Percentiles rank a stretch among this genome's conserved stretches.
Evolutionary conservation across 2,797 vertebrate genomes (phyloP).

Genomic region (Thunnus albacares): DNA sequence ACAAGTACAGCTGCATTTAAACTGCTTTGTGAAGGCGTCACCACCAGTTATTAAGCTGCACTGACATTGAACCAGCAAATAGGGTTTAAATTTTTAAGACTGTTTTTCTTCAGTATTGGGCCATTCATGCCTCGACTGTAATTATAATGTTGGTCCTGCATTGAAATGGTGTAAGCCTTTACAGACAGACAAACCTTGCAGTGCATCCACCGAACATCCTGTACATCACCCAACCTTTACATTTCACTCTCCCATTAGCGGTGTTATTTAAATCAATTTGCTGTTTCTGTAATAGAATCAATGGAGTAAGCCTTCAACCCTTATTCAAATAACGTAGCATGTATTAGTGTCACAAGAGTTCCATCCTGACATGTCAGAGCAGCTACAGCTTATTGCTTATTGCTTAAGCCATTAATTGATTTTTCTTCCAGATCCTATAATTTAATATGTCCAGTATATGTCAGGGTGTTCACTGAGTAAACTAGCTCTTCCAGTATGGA

Average conservation of each 20-base stretch:
- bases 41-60: neutral
- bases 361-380: constrained; percentile 68
- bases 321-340: constrained; percentile 73
- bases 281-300: constrained; percentile 76
- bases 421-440: constrained; percentile 68
- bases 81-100: constrained; percentile 63
- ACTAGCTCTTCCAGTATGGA: constrained; percentile 39
- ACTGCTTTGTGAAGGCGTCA: neutral
- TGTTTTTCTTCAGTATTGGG: constrained; percentile 11
- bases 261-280: constrained; percentile 77
- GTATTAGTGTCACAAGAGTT: constrained; percentile 77
- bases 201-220: constrained; percentile 27
- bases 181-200: constrained; percentile 16
- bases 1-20: constrained; percentile 23
- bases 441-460: constrained; percentile 76
- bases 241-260: constrained; percentile 62
- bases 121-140: constrained; percentile 22
- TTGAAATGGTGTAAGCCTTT: constrained; percentile 22
- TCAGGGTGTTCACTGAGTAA: constrained; percentile 60
- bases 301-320: constrained; percentile 73
- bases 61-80: constrained; percentile 60
- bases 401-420: constrained; percentile 80
- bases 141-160: constrained; percentile 27
- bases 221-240: constrained; percentile 59
- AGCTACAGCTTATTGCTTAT: constrained; percentile 75